phyloP scores from a whole-genome alignment of 2,888 invertebrate species.

The Plebejus anna region DNA sequence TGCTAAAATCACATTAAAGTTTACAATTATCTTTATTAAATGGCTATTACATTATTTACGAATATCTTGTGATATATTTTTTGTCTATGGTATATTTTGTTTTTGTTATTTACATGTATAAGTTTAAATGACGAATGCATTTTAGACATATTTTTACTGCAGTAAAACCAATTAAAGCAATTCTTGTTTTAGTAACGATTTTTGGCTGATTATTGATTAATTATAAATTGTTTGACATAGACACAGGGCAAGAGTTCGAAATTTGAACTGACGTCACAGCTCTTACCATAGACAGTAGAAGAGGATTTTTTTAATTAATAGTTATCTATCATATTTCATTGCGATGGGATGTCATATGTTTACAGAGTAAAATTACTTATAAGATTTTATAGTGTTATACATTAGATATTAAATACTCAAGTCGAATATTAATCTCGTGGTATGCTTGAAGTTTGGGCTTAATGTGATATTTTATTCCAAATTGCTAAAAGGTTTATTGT shows the following conservation, averaged over 20 bases:
- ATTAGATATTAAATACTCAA: constrained; percentile 29
- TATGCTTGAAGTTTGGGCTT: constrained; percentile 25
- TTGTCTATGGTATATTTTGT: constrained; percentile 1
- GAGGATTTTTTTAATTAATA: neutral
- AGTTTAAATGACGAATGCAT: constrained; percentile 16
- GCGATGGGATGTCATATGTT: neutral
- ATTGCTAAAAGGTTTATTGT: neutral
- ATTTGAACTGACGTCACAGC: neutral
- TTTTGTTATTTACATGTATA: constrained; percentile 9
- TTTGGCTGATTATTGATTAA: constrained; percentile 4
- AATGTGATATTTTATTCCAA: constrained; percentile 25
- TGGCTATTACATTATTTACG: neutral
- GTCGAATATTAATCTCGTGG: constrained; percentile 26
- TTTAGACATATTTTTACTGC: neutral
- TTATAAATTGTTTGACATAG: neutral
- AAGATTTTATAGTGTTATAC: constrained; percentile 21
- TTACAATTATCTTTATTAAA: neutral
- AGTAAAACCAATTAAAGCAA: neutral
- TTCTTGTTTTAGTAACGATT: neutral
- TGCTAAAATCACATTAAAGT: neutral
- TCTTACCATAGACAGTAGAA: neutral
- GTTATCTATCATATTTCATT: neutral
- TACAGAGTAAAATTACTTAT: neutral
- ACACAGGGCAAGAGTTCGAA: neutral
- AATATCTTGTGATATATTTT: constrained; percentile 13